A percentile compares a stretch with the other conserved stretches of the same genome.
Conservation (phyloP, 2,797 vertebrate genomes). For the Melanotaenia trifasciata region DNA sequence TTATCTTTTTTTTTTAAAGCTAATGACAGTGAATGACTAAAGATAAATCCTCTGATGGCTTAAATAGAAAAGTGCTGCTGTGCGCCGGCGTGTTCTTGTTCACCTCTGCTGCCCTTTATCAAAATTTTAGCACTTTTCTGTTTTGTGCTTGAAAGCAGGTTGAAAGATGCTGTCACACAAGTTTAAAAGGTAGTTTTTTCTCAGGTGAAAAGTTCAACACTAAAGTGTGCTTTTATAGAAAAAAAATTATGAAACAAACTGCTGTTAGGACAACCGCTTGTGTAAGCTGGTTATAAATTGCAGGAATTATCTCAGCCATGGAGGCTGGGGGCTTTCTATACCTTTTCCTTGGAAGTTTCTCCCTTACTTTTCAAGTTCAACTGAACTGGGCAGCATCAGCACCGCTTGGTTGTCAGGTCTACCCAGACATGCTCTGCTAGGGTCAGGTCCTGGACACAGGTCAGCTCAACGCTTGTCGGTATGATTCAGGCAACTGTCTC, state of each 20-base stretch:
- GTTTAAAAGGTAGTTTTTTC: not conserved
- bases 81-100: constrained; percentile 12
- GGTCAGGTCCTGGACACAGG: not conserved
- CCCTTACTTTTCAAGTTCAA: too few relatives aligned
- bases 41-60: not conserved
- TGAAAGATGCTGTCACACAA: not conserved
- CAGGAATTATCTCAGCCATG: not conserved
- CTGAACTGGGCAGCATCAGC: not conserved
- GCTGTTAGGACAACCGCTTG: too few relatives aligned
- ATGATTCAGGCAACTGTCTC: not conserved
- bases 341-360: too few relatives aligned
- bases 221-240: not conserved
- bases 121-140: constrained; percentile 32
- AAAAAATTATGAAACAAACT: too few relatives aligned
- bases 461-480: not conserved
- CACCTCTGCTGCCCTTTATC: constrained; percentile 31
- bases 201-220: not conserved
- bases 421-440: not conserved
- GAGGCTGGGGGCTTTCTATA: not conserved
- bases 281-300: too few relatives aligned
- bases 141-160: constrained; percentile 21
- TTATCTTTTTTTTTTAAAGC: not conserved
- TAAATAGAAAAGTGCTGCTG: constrained; percentile 4
- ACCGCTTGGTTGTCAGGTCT: not conserved
- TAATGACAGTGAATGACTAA: too few relatives aligned